phyloP scores from a whole-genome alignment of 2,797 vertebrate species.

The Uromys caudimaculatus region DNA sequence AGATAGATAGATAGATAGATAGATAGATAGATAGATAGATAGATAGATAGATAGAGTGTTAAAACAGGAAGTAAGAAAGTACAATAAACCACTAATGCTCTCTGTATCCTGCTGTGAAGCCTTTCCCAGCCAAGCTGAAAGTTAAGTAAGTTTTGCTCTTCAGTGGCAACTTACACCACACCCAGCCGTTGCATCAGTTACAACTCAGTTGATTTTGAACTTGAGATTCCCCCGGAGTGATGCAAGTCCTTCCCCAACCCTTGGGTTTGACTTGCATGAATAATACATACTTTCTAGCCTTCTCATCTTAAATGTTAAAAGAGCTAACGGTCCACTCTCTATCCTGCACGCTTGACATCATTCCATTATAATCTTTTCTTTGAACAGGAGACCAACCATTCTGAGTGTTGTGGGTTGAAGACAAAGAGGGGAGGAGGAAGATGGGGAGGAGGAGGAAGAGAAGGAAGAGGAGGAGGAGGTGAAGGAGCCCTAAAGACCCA shows the following conservation, averaged over 20 bases:
- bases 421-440: background rate
- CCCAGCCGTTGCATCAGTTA: background rate
- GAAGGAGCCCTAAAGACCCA: background rate
- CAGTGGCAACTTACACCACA: background rate
- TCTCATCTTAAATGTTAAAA: slow-evolving; percentile 4
- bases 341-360: background rate
- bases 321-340: background rate
- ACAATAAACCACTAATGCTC: background rate
- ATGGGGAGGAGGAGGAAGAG: background rate
- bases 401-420: background rate
- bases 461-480: too few relatives aligned
- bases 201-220: background rate
- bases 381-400: background rate
- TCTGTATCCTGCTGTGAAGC: background rate
- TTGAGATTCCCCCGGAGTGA: background rate
- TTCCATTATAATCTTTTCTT: background rate
- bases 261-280: background rate
- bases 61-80: background rate
- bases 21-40: too few relatives aligned
- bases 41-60: too few relatives aligned
- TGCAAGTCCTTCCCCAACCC: background rate
- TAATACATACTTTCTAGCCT: background rate
- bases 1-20: too few relatives aligned
- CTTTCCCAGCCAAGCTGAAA: background rate
- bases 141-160: background rate